phyloP scores from a whole-genome alignment of 2,888 invertebrate species.

The Mythimna vitellina region DNA sequence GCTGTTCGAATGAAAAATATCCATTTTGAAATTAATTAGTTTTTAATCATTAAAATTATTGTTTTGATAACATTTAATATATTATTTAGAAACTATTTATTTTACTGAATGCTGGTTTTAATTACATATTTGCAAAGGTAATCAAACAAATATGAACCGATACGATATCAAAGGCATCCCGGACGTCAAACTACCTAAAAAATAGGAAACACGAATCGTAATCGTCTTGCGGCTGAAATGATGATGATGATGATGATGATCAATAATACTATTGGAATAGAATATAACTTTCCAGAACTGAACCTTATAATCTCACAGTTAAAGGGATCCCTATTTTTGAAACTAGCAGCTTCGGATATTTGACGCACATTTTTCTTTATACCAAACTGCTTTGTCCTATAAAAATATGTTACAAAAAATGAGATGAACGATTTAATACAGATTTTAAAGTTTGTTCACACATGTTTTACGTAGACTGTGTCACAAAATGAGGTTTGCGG shows the following conservation, averaged over 20 bases:
- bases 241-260: no score
- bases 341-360: background rate
- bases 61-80: background rate
- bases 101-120: background rate
- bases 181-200: no score
- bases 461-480: background rate
- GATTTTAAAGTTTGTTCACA: background rate
- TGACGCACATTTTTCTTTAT: background rate
- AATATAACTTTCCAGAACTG: no score
- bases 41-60: background rate
- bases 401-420: background rate
- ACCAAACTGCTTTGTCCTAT: background rate
- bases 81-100: constrained; percentile 2
- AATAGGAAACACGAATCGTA: no score
- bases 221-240: no score
- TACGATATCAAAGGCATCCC: no score
- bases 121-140: background rate
- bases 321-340: background rate
- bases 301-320: background rate
- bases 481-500: background rate
- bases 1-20: constrained; percentile 43
- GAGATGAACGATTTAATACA: constrained; percentile 3
- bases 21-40: constrained; percentile 13
- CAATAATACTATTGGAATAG: no score
- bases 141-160: background rate